Evolutionary conservation across 2,888 invertebrate genomes (phyloP), one percentile per base, ranked within the genome.

Genomic region (Busseola fusca): DNA sequence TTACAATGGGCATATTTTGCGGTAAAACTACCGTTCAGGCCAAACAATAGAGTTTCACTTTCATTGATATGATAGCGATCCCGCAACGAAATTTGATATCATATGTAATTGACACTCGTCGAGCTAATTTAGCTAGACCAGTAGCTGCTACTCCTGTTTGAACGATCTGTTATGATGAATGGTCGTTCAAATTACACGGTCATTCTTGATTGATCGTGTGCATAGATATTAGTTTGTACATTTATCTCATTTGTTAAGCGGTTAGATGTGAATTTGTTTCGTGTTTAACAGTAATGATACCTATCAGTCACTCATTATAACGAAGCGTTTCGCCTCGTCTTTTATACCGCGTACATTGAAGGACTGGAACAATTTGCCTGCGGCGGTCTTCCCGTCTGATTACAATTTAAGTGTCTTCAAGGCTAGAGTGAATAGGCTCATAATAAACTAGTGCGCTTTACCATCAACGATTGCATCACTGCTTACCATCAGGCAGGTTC

Each of bases 31-130:
- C 86, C 85, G 87, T 85, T 86, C 64, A 79, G 70, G 30, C 66
- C 77, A 78, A 85, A 88, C 88, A 87, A 86, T 88, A 81, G 83
- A 76, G 81, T 85, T 87, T 88, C 82, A 78, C 86, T 88, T 88
- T 88, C 87, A 84, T 84, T 86, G 86, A 87, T 85, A 86, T 74
- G 82, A 87, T 83, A 80, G 80, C 76, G 56, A 84, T 75, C 78
- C 83, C 81, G 74, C 77, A 81, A 64, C 69, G 84, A 72, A 78
- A 82, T 77, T 75, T 63, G 82, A 87, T 81, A 79, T 72, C 77
- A 77, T 54, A 78, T 71, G 87, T 86, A 86, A 87, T 85, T 81
- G 86, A 86, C 72, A 84, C 87, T 75, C 67, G 30, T 42, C 60
- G 68, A 64, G 76, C 71, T 80, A 82, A 83, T 84, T 84, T 80